These are phyloP conservation scores for Vicugna pacos DNA, from an alignment of 2,113 vertebrate species.

Conservation along the genomic window DNA sequence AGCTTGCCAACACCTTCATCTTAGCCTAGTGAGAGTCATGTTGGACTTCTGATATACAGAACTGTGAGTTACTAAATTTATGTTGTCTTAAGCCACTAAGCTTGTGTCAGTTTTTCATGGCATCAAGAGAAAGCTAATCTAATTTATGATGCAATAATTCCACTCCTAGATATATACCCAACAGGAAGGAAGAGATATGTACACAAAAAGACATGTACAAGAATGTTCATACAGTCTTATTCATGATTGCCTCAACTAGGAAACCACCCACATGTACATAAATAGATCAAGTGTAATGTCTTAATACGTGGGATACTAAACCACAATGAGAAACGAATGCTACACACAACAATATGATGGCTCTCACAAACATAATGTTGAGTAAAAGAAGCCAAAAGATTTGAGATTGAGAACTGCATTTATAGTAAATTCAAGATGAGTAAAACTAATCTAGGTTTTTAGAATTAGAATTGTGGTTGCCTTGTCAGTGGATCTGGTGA, in stretches of 20 bases:
- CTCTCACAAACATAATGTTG: not conserved
- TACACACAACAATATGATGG: not conserved
- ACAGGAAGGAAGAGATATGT: not conserved
- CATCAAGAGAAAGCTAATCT: not conserved
- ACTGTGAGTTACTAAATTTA: not conserved
- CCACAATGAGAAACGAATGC: not conserved
- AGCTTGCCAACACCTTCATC: not conserved
- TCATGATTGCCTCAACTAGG: not conserved
- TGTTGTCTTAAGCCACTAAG: not conserved
- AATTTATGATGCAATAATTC: not conserved
- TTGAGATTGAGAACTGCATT: constrained; percentile 16
- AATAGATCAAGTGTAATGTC: not conserved
- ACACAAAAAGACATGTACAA: not conserved
- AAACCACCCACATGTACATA: not conserved
- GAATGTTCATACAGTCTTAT: not conserved
- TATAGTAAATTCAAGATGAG: constrained; percentile 23
- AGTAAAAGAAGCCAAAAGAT: not conserved
- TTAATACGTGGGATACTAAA: not conserved
- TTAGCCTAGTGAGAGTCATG: not conserved
- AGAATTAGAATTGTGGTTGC: not conserved
- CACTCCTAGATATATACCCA: not conserved
- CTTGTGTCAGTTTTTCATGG: not conserved
- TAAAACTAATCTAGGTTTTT: not conserved
- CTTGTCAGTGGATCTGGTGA: not conserved
- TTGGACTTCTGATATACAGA: not conserved